Percentiles rank a stretch among this genome's conserved stretches.
Conservation (phyloP, 1,140 invertebrate genomes). For the Colletes gigas region DNA sequence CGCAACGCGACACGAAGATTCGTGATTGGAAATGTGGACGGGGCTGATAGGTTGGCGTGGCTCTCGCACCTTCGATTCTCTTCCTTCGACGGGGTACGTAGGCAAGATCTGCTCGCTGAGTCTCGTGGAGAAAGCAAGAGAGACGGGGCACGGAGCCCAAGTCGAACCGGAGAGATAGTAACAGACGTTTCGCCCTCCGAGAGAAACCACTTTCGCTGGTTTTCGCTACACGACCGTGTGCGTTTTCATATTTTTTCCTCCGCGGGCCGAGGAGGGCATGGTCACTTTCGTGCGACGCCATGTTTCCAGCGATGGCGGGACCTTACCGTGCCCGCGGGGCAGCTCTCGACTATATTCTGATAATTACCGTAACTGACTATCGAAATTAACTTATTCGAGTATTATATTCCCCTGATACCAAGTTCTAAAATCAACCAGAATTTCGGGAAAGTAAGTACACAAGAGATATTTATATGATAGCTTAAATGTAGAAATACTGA, state of each 20-base stretch:
- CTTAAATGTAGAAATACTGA: too few species aligned
- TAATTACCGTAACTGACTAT: too few species aligned
- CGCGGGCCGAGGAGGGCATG: not conserved
- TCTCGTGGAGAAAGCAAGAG: constrained; percentile 47
- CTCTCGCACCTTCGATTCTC: not conserved
- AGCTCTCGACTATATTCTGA: too few species aligned
- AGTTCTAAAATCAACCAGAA: too few species aligned
- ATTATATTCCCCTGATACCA: too few species aligned
- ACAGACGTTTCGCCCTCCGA: constrained; percentile 19
- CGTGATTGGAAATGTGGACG: constrained; percentile 28
- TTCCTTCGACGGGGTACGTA: constrained; percentile 31
- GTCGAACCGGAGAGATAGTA: constrained; percentile 37
- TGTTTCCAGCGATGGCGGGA: too few species aligned
- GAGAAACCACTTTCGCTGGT: constrained; percentile 62
- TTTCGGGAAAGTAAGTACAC: too few species aligned
- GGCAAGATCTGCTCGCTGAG: constrained; percentile 14
- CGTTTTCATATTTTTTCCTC: constrained; percentile 54
- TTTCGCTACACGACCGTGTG: constrained; percentile 56
- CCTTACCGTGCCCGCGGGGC: too few species aligned
- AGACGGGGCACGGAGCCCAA: constrained; percentile 7
- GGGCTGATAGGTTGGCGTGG: constrained; percentile 9
- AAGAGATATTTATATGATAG: too few species aligned
- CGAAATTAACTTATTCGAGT: too few species aligned
- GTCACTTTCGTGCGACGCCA: too few species aligned
- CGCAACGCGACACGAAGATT: constrained; percentile 20